phyloP scores from a whole-genome alignment of 2,888 invertebrate genomes.

The Campopleginae sp. region DNA sequence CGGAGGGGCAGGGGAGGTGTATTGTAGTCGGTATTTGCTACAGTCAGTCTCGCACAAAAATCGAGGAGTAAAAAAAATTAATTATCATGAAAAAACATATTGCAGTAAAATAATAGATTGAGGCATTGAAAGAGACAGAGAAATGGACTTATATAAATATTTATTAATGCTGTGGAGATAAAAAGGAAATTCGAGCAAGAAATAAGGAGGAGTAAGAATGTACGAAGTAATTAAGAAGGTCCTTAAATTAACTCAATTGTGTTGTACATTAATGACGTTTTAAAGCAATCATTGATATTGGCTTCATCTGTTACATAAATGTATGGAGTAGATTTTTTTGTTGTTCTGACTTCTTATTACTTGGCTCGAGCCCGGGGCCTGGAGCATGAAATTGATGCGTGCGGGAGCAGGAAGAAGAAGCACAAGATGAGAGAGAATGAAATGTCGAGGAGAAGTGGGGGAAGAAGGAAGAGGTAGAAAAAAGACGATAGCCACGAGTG shows the following conservation, averaged over 20 bases:
- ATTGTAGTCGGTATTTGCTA: neutral
- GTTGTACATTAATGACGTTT: slow-evolving; percentile 68
- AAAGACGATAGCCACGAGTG: slow-evolving; percentile 19
- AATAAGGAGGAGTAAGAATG: neutral
- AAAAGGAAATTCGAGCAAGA: neutral
- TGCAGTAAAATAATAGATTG: neutral
- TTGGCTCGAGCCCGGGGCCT: slow-evolving; percentile 53
- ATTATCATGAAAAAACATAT: neutral
- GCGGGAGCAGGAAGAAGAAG: slow-evolving; percentile 32
- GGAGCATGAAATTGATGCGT: slow-evolving; percentile 70
- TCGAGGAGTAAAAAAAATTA: neutral
- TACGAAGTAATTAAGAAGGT: neutral
- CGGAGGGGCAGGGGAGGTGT: neutral
- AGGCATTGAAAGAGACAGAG: neutral
- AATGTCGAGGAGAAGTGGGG: slow-evolving; percentile 3
- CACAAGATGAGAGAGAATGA: slow-evolving; percentile 11
- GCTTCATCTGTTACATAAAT: slow-evolving; percentile 29
- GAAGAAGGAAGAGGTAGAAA: slow-evolving; percentile 18
- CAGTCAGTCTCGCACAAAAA: neutral
- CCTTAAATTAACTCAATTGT: slow-evolving; percentile 47
- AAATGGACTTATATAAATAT: neutral
- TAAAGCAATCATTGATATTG: slow-evolving; percentile 68
- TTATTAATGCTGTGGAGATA: neutral
- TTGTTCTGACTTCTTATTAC: slow-evolving; percentile 27
- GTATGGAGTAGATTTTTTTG: slow-evolving; percentile 15